Base-by-base conservation (phyloP, 1,140 invertebrate genomes). In the Sweltsa coloradensis region DNA sequence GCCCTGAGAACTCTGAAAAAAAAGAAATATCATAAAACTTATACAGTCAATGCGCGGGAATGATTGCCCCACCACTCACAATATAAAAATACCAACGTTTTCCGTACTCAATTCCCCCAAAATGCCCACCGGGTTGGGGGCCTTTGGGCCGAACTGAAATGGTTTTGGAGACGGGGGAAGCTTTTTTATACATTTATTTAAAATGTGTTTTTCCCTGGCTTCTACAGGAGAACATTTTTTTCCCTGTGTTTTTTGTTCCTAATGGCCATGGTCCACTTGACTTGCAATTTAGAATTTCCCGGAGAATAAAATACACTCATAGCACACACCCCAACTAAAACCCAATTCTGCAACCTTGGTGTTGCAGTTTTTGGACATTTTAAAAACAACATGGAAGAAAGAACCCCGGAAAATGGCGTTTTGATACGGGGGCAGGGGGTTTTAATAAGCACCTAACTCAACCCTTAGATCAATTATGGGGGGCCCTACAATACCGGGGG, bases 191-290 rank as follows among this genome's bases (percentile, higher is more conserved):
- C 55, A 69, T 63, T 51, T 51, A 67, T 11, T 50, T 53, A 13
- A 61, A 66, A 49, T 54, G 60, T 11, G 65, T 66, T 55, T 7
- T 61, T 37, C 62, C 57, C 36, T 66, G 61, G 59, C 23, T 67
- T 29, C 52, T 34, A 47, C 11, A 61, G 54, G 51, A 63, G 14
- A 55, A 57, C 37, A 59, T 66, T 16, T 36, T 43, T 52, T 44
- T 39, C 21, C 61, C 63, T 22, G 55, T 66, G 14, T 51, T 61
- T 19, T 55, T 68, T 16, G 68, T 65, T 60, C 36, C 67, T 5
- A 66, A 69, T 57, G 63, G 63, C 5, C 65, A 68, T 46, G 47
- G 41, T 25, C 60, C 58, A 19, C 63, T n/a, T n/a, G n/a, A 67
- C 45, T 47, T 67, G 29, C 57, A 63, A 2, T 37, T 62, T 27